Base-by-base conservation (phyloP, 37 sponge, comb jelly and placozoan genomes). In the Tethya wilhelma region DNA sequence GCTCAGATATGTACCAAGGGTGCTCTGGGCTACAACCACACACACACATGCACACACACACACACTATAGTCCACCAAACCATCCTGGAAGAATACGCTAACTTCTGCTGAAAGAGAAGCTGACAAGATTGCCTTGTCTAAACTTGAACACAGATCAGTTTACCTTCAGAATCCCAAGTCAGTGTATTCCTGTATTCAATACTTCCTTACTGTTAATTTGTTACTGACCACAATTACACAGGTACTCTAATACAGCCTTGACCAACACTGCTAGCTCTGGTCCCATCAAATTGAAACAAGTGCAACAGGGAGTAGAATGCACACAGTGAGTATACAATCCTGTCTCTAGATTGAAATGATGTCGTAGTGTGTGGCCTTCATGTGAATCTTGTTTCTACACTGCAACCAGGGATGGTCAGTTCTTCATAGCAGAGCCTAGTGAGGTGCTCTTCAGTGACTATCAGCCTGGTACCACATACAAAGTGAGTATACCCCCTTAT, bases 391-490 rank as follows among this genome's bases (percentile, higher is more conserved):
- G n/a, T n/a, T n/a, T n/a, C n/a, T n/a, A n/a, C n/a, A n/a, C n/a
- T n/a, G n/a, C n/a, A n/a, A n/a, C n/a, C 36, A 69, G 69, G 69
- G 36, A 2, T 40, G 23, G 43, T 2, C 33, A 39, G 53, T 82
- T 59, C 0, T 85, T 93, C 71, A 40, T 78, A 9, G 77, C 90
- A 67, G 87, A 89, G 56, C 93, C 93, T 31, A 37, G 22, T 63
- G 79, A 82, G 59, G 79, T 93, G 33, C 55, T 86, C 8, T 93
- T 89, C 64, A 56, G 74, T 17, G 70, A 80, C n/a, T 93, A 93
- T 58, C 59, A 74, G 33, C 55, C 57, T 1, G 87, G 83, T 33
- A 41, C 81, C n/a, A 78, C 78, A n/a, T 88, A 93, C 62, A 67
- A 85, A 53, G 90, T 91, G 22, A 31, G 86, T 26, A n/a, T n/a